Evolutionary conservation across 2,113 vertebrate species (phyloP).

Genomic region (Crotophaga sulcirostris): DNA sequence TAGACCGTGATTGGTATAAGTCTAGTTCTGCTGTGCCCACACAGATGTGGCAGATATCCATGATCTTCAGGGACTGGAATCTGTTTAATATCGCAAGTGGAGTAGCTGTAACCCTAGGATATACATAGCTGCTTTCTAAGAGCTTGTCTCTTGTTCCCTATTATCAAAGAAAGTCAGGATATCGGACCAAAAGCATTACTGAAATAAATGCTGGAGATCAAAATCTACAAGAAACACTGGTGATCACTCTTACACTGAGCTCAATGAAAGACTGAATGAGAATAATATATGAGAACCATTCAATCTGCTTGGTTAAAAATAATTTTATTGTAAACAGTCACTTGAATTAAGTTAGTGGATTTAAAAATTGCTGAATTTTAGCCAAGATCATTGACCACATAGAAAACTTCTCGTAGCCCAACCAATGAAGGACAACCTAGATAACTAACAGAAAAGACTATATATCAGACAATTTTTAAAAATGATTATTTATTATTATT

Average conservation of each 20-base stretch:
- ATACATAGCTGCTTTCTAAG: neutral
- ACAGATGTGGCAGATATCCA: neutral
- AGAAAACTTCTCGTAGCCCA: neutral
- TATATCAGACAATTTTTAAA: neutral
- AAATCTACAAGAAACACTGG: neutral
- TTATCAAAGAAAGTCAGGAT: neutral
- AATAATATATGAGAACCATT: neutral
- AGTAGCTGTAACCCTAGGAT: neutral
- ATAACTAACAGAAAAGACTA: neutral
- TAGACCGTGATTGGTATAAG: neutral
- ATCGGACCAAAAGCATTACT: neutral
- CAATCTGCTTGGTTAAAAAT: neutral
- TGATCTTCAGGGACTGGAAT: neutral
- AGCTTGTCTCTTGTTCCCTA: neutral
- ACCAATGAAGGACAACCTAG: neutral
- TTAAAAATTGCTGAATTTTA: neutral
- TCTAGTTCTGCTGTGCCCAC: neutral
- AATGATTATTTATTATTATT: too few relatives aligned
- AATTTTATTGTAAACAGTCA: neutral
- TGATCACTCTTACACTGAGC: neutral
- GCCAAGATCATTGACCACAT: neutral
- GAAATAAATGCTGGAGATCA: neutral
- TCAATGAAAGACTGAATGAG: neutral
- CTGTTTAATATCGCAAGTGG: neutral
- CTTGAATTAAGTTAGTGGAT: neutral